phyloP scores from a whole-genome alignment of 2,888 invertebrate species.

The Pseudococcus viburni region DNA sequence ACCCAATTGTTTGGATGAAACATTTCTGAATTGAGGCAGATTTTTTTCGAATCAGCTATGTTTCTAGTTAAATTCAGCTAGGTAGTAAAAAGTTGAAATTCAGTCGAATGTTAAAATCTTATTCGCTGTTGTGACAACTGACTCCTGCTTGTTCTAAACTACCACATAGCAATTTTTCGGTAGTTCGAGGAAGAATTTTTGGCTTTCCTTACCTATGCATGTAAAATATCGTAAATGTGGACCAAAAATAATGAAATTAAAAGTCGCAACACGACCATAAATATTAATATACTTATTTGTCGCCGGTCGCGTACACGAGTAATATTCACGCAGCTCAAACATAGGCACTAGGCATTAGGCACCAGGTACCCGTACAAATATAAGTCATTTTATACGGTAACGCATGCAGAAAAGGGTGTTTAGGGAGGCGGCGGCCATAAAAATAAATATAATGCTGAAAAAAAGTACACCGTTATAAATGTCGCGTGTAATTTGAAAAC shows the following conservation, averaged over 20 bases:
- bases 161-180: no score
- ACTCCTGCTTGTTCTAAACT: no score
- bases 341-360: no score
- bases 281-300: neutral
- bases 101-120: no score
- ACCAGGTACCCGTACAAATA: neutral
- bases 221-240: neutral
- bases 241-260: neutral
- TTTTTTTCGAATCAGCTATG: no score
- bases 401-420: neutral
- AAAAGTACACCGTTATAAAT: slow-evolving; percentile 11
- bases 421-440: neutral
- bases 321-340: no score
- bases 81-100: no score
- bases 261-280: neutral
- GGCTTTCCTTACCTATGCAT: neutral
- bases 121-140: no score
- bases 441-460: slow-evolving; percentile 24
- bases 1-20: no score
- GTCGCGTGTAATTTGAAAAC: slow-evolving; percentile 36
- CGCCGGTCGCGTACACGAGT: neutral
- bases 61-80: no score
- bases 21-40: no score
- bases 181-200: neutral
- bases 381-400: neutral